phyloP scores from a whole-genome alignment of 2,113 vertebrate genomes.

The Calonectris borealis region DNA sequence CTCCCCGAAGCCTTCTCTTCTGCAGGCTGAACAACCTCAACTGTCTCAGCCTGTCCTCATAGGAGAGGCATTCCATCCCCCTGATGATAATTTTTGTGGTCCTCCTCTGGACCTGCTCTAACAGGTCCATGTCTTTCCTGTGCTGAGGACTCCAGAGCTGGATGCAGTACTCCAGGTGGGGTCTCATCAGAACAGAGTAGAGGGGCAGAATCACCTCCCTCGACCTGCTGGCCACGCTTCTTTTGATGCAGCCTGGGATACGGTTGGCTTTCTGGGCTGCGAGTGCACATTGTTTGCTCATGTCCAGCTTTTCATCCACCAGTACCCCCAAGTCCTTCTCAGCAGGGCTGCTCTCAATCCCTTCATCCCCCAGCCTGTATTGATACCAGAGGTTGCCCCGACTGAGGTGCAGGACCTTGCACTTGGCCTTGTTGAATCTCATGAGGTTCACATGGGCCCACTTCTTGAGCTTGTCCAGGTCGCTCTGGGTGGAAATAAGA shows the following conservation, averaged over 20 bases:
- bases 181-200: neutral
- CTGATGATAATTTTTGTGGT: neutral
- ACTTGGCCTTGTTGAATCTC: neutral
- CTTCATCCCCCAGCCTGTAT: neutral
- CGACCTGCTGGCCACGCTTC: rapidly evolving
- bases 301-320: neutral
- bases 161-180: neutral
- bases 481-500: neutral
- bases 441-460: neutral
- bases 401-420: no score
- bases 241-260: neutral
- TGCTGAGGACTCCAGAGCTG: no score
- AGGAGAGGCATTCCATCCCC: neutral
- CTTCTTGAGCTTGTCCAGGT: neutral
- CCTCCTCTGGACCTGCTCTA: neutral
- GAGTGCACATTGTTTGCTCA: rapidly evolving
- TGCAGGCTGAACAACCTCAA: neutral
- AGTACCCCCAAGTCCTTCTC: neutral
- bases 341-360: neutral
- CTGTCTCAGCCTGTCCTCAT: neutral
- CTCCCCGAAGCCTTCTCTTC: neutral
- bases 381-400: rapidly evolving
- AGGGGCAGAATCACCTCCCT: neutral
- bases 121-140: neutral
- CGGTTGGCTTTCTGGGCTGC: rapidly evolving